Evolutionary conservation across 2,797 vertebrate species (phyloP).

Genomic region (Falco cherrug): DNA sequence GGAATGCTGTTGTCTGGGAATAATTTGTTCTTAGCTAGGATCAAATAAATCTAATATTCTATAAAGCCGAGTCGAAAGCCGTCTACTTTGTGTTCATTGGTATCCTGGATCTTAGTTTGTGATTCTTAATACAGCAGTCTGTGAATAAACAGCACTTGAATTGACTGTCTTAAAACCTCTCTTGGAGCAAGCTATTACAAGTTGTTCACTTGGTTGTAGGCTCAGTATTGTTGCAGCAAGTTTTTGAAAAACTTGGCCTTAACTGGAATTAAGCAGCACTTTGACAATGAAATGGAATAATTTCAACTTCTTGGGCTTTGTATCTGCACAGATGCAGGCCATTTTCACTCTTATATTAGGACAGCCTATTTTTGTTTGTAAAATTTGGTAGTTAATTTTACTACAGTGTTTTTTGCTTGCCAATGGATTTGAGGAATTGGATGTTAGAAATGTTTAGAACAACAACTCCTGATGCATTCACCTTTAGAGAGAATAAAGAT

Average conservation of each 20-base stretch:
- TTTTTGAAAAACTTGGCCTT: slow-evolving; percentile 25
- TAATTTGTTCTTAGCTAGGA: background rate
- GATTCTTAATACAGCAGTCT: background rate
- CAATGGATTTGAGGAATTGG: background rate
- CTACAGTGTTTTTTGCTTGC: background rate
- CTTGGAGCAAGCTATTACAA: slow-evolving; percentile 53
- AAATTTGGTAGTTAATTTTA: background rate
- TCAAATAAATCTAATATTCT: background rate
- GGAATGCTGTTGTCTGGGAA: background rate
- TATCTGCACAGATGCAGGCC: background rate
- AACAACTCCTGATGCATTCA: background rate
- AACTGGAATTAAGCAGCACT: background rate
- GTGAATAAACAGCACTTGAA: background rate
- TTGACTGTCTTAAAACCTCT: background rate
- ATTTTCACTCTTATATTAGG: background rate
- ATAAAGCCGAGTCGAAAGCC: background rate
- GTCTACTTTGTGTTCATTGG: background rate
- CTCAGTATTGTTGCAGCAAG: slow-evolving; percentile 30
- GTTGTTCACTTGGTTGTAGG: background rate
- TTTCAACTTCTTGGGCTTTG: background rate
- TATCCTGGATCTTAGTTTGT: background rate
- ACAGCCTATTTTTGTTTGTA: background rate
- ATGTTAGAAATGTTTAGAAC: background rate
- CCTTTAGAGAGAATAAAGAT: slow-evolving; percentile 1
- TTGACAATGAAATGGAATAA: slow-evolving; percentile 22